phyloP scores from a whole-genome alignment of 1,140 invertebrate genomes.

The Conus betulinus region DNA sequence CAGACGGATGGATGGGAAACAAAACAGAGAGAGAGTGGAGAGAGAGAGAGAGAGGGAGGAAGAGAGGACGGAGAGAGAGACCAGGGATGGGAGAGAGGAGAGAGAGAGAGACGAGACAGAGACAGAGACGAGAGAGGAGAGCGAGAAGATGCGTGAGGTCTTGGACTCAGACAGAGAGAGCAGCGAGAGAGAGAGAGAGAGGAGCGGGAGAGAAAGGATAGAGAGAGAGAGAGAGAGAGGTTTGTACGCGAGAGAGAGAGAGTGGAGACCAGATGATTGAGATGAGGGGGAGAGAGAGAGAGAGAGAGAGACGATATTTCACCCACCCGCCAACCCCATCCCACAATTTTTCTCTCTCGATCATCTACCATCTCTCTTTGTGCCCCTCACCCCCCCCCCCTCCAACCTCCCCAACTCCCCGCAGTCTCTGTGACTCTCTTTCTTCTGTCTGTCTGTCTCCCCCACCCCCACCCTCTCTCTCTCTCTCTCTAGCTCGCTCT shows the following conservation, averaged over 20 bases:
- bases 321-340: too few species aligned
- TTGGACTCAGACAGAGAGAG: too few species aligned
- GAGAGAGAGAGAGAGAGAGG: conserved; percentile 14
- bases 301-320: background rate
- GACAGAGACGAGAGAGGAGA: background rate
- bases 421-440: too few species aligned
- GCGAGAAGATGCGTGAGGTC: too few species aligned
- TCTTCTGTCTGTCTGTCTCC: too few species aligned
- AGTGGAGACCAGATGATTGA: conserved; percentile 1
- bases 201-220: background rate
- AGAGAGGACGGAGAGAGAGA: background rate
- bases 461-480: too few species aligned
- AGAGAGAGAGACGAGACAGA: background rate
- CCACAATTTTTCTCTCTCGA: too few species aligned
- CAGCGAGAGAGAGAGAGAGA: conserved; percentile 12
- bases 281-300: background rate
- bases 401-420: too few species aligned
- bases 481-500: too few species aligned
- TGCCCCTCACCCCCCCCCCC: too few species aligned
- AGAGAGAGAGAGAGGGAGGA: background rate
- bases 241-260: background rate
- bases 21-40: background rate
- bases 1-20: background rate
- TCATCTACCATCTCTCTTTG: too few species aligned
- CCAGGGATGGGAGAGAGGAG: background rate